Percentiles rank a stretch among this genome's conserved stretches.
phyloP scores from a whole-genome alignment of 1,140 invertebrate species.

The Bombus cullumanus region DNA sequence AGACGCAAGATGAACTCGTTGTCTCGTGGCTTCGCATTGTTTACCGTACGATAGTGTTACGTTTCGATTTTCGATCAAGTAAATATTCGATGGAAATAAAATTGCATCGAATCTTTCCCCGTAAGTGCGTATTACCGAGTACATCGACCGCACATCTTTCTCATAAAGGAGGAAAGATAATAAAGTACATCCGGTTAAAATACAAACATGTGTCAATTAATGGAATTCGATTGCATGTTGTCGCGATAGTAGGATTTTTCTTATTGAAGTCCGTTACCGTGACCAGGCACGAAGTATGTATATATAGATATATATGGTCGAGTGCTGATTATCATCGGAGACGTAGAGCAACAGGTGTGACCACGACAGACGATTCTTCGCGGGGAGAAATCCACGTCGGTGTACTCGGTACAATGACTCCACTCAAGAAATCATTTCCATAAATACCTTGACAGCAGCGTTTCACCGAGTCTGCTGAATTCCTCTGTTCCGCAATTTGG shows the following conservation, averaged over 20 bases:
- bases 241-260: constrained; percentile 30
- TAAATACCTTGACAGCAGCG: constrained; percentile 66
- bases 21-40: neutral
- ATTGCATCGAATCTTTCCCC: neutral
- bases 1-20: neutral
- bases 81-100: neutral
- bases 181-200: neutral
- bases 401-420: constrained; percentile 53
- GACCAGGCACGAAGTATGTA: constrained; percentile 24
- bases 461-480: constrained; percentile 54
- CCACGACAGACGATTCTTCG: constrained; percentile 24
- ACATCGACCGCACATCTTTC: constrained; percentile 2
- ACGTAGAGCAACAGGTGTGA: constrained; percentile 62
- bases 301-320: constrained; percentile 4
- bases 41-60: constrained; percentile 19
- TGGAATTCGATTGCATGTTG: neutral
- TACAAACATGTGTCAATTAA: neutral
- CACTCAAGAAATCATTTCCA: constrained; percentile 60
- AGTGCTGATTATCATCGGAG: constrained; percentile 37
- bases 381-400: constrained; percentile 51
- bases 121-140: neutral
- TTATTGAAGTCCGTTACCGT: constrained; percentile 31
- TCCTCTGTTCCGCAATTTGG: constrained; percentile 22
- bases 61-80: neutral
- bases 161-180: neutral